These are phyloP conservation scores for Mystacides longicornis DNA, from an alignment of 2,888 invertebrate genomes.

Conservation along the genomic window DNA sequence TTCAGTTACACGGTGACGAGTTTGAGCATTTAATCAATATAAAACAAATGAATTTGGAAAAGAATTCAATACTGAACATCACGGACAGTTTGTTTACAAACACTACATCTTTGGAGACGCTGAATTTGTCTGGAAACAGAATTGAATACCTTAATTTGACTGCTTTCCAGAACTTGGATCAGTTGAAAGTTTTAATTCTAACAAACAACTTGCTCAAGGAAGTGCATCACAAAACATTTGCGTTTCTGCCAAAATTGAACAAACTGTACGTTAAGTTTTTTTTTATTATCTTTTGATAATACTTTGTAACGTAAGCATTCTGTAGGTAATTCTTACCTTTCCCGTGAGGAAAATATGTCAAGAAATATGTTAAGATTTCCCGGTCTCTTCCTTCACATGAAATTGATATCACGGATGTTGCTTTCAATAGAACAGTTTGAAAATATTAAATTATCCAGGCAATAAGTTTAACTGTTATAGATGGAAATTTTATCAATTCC, in stretches of 20 bases:
- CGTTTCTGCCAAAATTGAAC: constrained; percentile 55
- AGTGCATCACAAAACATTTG: constrained; percentile 57
- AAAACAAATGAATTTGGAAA: constrained; percentile 60
- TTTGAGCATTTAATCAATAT: constrained; percentile 49
- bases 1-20: constrained; percentile 49
- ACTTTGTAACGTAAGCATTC: not conserved
- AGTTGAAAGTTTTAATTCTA: constrained; percentile 58
- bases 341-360: too few relatives aligned
- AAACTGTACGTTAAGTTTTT: constrained; percentile 54
- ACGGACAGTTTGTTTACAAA: constrained; percentile 54
- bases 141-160: constrained; percentile 54
- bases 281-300: not conserved
- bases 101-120: constrained; percentile 52
- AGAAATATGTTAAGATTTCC: too few relatives aligned
- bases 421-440: too few relatives aligned
- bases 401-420: too few relatives aligned
- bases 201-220: constrained; percentile 63
- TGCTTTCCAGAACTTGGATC: constrained; percentile 54
- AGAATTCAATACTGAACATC: constrained; percentile 53
- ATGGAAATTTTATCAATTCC: not conserved
- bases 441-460: not conserved
- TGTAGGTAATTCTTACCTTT: not conserved
- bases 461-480: not conserved
- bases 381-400: too few relatives aligned
- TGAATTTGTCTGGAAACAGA: constrained; percentile 63